phyloP scores from a whole-genome alignment of 2,888 invertebrate genomes.

The Rambutsinella grinnellia region DNA sequence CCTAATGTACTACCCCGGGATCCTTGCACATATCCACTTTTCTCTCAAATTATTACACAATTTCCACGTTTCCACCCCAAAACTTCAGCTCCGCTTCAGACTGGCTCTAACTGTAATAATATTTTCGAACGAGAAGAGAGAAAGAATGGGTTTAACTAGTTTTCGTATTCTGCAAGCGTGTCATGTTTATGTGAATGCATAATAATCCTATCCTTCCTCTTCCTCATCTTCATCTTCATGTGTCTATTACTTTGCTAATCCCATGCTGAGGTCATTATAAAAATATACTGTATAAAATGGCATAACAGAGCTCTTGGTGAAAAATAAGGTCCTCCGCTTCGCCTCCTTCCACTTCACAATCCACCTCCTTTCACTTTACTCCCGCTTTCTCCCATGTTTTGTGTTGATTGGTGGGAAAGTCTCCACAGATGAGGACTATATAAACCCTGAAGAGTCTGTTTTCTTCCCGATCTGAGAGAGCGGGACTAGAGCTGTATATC shows the following conservation, averaged over 20 bases:
- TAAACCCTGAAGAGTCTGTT: background rate
- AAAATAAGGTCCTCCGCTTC: too few relatives aligned
- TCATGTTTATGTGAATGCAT: conserved; percentile 41
- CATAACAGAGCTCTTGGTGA: too few relatives aligned
- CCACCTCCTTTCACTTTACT: background rate
- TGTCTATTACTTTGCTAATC: conserved; percentile 39
- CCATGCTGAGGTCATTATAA: conserved; percentile 28
- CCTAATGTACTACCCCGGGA: conserved; percentile 23
- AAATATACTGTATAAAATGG: too few relatives aligned
- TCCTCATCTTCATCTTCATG: background rate
- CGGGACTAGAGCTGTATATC: conserved; percentile 15
- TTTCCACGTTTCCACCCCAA: background rate
- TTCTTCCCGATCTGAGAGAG: background rate
- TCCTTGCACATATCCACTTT: background rate
- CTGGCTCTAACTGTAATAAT: background rate
- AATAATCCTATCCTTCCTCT: conserved; percentile 1
- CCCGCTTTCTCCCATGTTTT: too few relatives aligned
- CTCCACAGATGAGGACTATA: background rate
- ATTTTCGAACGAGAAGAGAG: background rate
- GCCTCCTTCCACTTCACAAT: background rate
- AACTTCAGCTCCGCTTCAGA: too few relatives aligned
- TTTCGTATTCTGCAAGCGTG: conserved; percentile 33
- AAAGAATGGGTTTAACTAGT: conserved; percentile 8
- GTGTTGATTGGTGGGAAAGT: background rate
- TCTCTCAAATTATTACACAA: background rate